phyloP scores from a whole-genome alignment of 2,888 invertebrate genomes.

The Pseudeuparius sepicola region DNA sequence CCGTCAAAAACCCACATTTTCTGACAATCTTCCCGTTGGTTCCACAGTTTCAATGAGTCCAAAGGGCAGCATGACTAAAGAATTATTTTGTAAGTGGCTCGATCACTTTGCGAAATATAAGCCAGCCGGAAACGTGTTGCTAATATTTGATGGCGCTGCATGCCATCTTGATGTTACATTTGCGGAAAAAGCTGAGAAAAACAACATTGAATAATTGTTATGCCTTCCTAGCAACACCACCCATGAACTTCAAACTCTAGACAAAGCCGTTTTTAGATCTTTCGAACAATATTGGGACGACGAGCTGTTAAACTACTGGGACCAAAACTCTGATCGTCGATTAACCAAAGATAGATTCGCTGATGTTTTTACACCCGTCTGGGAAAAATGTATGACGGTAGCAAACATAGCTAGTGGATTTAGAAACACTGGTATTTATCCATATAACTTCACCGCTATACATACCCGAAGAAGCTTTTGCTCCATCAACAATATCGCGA shows the following conservation, averaged over 20 bases:
- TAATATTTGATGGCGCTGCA: conserved; percentile 28
- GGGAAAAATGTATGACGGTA: conserved; percentile 17
- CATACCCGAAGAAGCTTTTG: conserved; percentile 19
- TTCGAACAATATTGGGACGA: conserved; percentile 34
- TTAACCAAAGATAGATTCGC: conserved; percentile 29
- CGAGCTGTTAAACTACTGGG: conserved; percentile 29
- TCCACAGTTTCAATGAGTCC: conserved; percentile 22
- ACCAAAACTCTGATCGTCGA: conserved; percentile 17
- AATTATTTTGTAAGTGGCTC: conserved; percentile 22
- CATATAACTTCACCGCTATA: conserved; percentile 13
- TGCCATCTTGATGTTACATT: conserved; percentile 27
- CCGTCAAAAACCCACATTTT: conserved; percentile 23
- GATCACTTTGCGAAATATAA: conserved; percentile 26
- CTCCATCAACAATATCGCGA: too few species aligned
- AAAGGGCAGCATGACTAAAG: conserved; percentile 27
- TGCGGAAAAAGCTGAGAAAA: conserved; percentile 27
- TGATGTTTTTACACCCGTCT: conserved; percentile 15
- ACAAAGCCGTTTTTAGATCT: conserved; percentile 30
- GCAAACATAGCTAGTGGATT: conserved; percentile 19
- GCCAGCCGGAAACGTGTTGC: conserved; percentile 19
- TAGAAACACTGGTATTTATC: conserved; percentile 18
- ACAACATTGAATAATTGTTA: conserved; percentile 27
- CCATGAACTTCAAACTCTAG: conserved; percentile 32
- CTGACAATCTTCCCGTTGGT: conserved; percentile 25
- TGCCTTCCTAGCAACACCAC: conserved; percentile 34